Conservation (phyloP, 2,888 invertebrate species). For the Hydropsyche betteni region DNA sequence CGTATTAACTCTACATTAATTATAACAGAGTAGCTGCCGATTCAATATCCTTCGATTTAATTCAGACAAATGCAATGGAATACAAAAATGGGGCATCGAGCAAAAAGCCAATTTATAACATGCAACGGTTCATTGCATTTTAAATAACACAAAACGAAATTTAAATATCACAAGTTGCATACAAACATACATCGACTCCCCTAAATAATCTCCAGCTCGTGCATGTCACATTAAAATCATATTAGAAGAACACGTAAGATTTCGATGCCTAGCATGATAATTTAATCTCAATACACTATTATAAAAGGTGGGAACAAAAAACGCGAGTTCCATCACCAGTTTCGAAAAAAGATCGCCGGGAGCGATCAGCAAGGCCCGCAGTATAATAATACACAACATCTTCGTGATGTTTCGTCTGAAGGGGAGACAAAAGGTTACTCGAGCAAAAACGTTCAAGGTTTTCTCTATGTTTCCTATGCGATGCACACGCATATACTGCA, state of each 20-base stretch:
- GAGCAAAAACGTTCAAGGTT: conserved; percentile 24
- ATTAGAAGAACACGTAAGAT: not conserved
- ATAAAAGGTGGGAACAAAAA: conserved; percentile 11
- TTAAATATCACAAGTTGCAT: too few species aligned
- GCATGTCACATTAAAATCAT: conserved; percentile 15
- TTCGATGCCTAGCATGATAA: not conserved
- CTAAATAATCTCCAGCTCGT: too few species aligned
- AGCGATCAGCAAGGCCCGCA: not conserved
- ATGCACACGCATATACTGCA: conserved; percentile 8
- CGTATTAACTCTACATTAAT: too few species aligned
- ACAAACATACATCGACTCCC: too few species aligned
- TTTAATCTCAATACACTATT: not conserved
- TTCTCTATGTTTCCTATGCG: not conserved
- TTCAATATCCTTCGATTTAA: too few species aligned
- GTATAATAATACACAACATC: too few species aligned
- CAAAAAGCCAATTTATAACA: too few species aligned
- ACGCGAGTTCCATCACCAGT: not conserved
- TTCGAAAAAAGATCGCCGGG: not conserved
- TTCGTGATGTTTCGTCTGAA: not conserved
- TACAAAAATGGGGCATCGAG: too few species aligned
- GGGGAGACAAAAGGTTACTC: conserved; percentile 24
- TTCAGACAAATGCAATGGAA: too few species aligned
- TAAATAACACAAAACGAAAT: too few species aligned
- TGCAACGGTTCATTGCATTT: too few species aligned
- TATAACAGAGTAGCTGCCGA: too few species aligned